phyloP scores from a whole-genome alignment of 2,888 invertebrate species.

The Eurytoma californica region DNA sequence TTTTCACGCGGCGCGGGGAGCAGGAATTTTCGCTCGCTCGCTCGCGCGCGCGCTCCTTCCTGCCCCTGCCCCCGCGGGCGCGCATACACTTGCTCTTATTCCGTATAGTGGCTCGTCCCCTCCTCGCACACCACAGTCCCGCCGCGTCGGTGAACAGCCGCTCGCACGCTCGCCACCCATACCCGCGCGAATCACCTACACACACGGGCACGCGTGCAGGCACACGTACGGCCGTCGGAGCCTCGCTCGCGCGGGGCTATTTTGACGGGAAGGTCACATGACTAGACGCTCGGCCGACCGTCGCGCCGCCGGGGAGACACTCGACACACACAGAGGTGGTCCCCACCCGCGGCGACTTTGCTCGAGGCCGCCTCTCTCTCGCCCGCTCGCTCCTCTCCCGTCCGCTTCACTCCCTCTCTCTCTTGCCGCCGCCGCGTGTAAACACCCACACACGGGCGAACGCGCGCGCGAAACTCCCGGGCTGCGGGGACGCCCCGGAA shows the following conservation, averaged over 20 bases:
- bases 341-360: constrained; percentile 11
- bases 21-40: too few relatives aligned
- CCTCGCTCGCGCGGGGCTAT: constrained; percentile 76
- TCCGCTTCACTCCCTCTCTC: constrained; percentile 33
- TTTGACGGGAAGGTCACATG: constrained; percentile 91
- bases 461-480: not conserved
- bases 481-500: not conserved
- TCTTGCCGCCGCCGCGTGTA: constrained; percentile 38
- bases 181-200: constrained; percentile 4
- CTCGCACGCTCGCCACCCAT: constrained; percentile 17
- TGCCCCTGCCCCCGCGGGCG: not conserved
- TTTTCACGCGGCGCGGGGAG: too few relatives aligned
- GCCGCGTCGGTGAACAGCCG: not conserved
- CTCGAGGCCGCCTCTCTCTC: not conserved
- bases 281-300: constrained; percentile 76
- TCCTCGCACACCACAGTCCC: not conserved
- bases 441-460: not conserved
- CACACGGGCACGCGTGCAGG: constrained; percentile 38
- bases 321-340: not conserved
- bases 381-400: not conserved
- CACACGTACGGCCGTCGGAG: constrained; percentile 15
- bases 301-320: constrained; percentile 56
- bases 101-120: constrained; percentile 36
- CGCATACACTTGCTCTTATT: constrained; percentile 48
- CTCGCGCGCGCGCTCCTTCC: too few relatives aligned